Percentiles rank a stretch among this genome's conserved stretches.
Conservation (phyloP, 2,797 vertebrate genomes). For the Typhlichthys eigenmanni region DNA sequence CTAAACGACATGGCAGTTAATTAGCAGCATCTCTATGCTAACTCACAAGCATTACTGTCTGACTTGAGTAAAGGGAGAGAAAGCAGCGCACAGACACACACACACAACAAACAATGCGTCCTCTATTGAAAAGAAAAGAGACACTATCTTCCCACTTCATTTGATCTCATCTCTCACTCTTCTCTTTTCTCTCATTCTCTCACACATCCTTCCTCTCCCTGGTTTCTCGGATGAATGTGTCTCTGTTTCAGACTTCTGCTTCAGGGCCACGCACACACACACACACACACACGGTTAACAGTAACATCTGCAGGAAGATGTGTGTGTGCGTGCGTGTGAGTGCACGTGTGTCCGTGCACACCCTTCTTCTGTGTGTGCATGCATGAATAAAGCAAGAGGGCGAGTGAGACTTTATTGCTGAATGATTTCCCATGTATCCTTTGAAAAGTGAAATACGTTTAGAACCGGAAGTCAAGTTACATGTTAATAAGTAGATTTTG, state of each 20-base stretch:
- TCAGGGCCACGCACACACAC: constrained; percentile 67
- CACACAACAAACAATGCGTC: constrained; percentile 73
- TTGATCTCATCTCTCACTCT: constrained; percentile 70
- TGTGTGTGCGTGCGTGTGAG: constrained; percentile 7
- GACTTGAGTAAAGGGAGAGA: constrained; percentile 39
- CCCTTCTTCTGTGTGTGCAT: not conserved
- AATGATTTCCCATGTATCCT: no score
- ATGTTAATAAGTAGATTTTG: no score
- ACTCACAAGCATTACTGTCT: constrained; percentile 55
- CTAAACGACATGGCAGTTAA: constrained; percentile 72
- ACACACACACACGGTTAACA: constrained; percentile 72
- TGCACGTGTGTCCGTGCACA: constrained; percentile 13
- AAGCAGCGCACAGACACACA: constrained; percentile 37
- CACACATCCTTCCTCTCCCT: constrained; percentile 77
- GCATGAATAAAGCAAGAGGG: not conserved
- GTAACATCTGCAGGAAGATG: not conserved
- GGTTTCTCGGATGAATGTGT: constrained; percentile 73
- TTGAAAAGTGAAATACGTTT: no score
- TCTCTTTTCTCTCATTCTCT: constrained; percentile 58
- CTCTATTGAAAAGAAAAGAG: constrained; percentile 75
- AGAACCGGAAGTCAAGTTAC: no score
- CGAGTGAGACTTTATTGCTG: no score
- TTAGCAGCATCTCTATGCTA: constrained; percentile 77
- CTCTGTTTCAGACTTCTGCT: constrained; percentile 74
- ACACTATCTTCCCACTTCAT: constrained; percentile 77